These are phyloP conservation scores for Phallusia fumigata DNA, from an alignment of 23 tunicate genomes.

Conservation along the genomic window DNA sequence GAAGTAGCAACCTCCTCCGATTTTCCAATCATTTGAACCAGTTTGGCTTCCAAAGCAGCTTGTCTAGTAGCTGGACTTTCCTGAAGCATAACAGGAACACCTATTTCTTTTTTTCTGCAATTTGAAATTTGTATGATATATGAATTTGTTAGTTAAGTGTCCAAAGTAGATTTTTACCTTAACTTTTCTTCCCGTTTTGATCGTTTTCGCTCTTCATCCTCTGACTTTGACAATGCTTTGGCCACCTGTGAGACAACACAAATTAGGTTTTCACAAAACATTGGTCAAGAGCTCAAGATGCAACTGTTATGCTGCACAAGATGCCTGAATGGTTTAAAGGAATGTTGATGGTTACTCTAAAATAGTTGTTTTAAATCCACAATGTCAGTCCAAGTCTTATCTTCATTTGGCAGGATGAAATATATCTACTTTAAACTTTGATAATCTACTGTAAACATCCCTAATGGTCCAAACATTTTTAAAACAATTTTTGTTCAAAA, in stretches of 20 bases:
- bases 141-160: not conserved
- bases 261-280: too few species aligned
- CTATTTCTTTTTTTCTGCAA: not conserved
- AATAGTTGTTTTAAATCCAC: too few species aligned
- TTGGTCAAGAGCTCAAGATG: too few species aligned
- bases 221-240: not conserved
- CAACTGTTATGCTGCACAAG: too few species aligned
- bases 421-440: too few species aligned
- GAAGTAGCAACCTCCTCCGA: not conserved
- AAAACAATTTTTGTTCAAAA: too few species aligned
- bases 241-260: not conserved
- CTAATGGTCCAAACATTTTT: too few species aligned
- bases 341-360: too few species aligned
- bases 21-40: not conserved
- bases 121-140: not conserved
- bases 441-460: too few species aligned
- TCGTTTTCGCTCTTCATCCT: not conserved
- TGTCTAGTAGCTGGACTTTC: constrained; percentile 3
- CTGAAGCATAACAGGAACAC: not conserved
- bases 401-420: too few species aligned
- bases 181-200: not conserved
- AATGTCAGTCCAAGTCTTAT: too few species aligned
- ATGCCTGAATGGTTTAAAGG: too few species aligned
- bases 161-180: not conserved
- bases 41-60: not conserved